phyloP scores from a whole-genome alignment of 1,140 invertebrate genomes.

The Archegozetes longisetosus region DNA sequence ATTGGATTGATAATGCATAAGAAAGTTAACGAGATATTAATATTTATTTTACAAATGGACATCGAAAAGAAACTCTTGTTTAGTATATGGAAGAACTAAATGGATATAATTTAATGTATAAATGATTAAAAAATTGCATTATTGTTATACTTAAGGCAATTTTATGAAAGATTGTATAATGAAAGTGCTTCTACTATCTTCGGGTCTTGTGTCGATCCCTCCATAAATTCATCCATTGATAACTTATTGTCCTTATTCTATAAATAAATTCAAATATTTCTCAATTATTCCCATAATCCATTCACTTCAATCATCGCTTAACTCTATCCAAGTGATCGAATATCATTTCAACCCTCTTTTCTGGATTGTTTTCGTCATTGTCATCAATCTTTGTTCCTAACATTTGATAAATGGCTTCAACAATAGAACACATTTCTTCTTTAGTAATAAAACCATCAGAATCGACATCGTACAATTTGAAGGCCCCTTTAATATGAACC shows the following conservation, averaged over 20 bases:
- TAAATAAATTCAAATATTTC: constrained; percentile 18
- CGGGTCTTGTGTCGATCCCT: constrained; percentile 94
- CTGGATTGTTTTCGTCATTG: constrained; percentile 58
- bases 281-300: neutral
- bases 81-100: neutral
- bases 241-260: constrained; percentile 92
- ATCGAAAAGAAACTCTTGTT: no score
- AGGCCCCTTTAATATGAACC: constrained; percentile 60
- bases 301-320: constrained; percentile 5
- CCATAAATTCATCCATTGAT: constrained; percentile 92
- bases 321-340: constrained; percentile 90
- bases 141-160: no score
- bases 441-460: constrained; percentile 94
- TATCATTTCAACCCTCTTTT: constrained; percentile 89
- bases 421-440: constrained; percentile 97
- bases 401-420: constrained; percentile 98
- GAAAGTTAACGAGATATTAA: no score
- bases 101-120: neutral
- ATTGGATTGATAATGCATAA: no score
- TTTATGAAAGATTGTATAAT: constrained; percentile 29
- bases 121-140: neutral
- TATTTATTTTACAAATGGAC: no score
- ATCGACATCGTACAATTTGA: constrained; percentile 90
- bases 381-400: constrained; percentile 47
- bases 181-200: constrained; percentile 79